Conservation (phyloP, 1,140 invertebrate species). For the Drosophila novamexicana region DNA sequence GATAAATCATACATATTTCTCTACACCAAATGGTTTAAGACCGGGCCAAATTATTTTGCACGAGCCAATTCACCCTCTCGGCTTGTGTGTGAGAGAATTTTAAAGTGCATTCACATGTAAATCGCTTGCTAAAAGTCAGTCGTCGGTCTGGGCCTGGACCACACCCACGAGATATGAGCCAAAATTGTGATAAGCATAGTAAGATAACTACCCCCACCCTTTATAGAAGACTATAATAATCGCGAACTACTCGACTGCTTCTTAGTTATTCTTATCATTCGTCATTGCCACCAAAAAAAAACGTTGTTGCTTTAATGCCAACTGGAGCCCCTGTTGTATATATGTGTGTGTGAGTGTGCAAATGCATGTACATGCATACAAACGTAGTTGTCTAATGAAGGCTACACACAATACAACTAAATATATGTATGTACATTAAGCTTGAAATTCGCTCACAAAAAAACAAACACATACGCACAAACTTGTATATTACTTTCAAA, state of each 20-base stretch:
- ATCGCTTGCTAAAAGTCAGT: background rate
- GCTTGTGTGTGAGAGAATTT: background rate
- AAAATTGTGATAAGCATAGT: slow-evolving; percentile 56
- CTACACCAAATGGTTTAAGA: slow-evolving; percentile 4
- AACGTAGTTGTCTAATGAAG: slow-evolving; percentile 6
- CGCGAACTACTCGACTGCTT: background rate
- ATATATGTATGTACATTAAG: slow-evolving; percentile 17
- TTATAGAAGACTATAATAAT: background rate
- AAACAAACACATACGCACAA: slow-evolving; percentile 12
- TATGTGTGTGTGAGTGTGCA: slow-evolving; percentile 10
- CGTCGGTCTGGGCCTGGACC: slow-evolving; percentile 50
- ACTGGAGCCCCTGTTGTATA: slow-evolving; percentile 25
- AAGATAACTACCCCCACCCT: slow-evolving; percentile 33
- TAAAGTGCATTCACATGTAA: slow-evolving; percentile 10
- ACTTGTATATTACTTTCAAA: slow-evolving; percentile 38
- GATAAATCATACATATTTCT: background rate
- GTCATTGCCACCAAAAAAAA: slow-evolving; percentile 16
- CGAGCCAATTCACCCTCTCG: slow-evolving; percentile 15
- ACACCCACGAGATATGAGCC: slow-evolving; percentile 65
- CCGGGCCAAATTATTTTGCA: slow-evolving; percentile 20
- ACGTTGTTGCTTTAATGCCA: slow-evolving; percentile 32
- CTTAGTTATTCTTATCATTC: slow-evolving; percentile 4
- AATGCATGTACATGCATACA: slow-evolving; percentile 16
- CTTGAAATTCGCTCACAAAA: slow-evolving; percentile 31
- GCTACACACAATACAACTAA: slow-evolving; percentile 44